Evolutionary conservation across 2,888 invertebrate species (phyloP).

Genomic region (Plebejus melissa): DNA sequence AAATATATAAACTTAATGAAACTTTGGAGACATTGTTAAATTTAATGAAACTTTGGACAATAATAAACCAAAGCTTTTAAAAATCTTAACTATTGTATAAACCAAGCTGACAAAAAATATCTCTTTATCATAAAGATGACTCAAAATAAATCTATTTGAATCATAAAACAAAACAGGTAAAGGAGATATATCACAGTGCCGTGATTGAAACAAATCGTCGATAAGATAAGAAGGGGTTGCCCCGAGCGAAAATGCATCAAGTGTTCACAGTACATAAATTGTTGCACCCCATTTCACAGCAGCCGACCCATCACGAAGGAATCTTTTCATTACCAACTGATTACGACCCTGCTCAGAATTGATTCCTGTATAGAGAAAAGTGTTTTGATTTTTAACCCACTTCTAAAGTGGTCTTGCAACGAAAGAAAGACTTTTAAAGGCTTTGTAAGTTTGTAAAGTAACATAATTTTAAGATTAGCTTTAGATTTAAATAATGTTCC

Average conservation of each 20-base stretch:
- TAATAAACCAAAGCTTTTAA: too few relatives aligned
- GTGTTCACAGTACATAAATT: slow-evolving; percentile 72
- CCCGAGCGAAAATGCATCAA: slow-evolving; percentile 48
- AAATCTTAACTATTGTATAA: too few relatives aligned
- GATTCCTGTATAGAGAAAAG: neutral
- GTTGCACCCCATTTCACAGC: slow-evolving; percentile 61
- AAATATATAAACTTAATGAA: neutral
- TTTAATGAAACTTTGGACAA: too few relatives aligned
- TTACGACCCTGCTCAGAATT: neutral
- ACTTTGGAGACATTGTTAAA: neutral
- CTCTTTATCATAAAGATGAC: neutral
- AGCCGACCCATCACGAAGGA: slow-evolving; percentile 46
- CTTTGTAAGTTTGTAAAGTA: neutral
- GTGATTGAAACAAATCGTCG: slow-evolving; percentile 27
- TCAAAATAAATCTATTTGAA: neutral
- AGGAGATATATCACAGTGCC: slow-evolving; percentile 8
- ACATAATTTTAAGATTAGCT: neutral
- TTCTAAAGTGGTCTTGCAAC: neutral
- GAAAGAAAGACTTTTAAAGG: too few relatives aligned
- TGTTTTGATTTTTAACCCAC: neutral
- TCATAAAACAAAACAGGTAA: slow-evolving; percentile 8
- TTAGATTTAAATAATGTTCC: too few relatives aligned
- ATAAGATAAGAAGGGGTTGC: slow-evolving; percentile 48
- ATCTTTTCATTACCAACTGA: slow-evolving; percentile 34
- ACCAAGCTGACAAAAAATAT: neutral